Evolutionary conservation across 2,888 invertebrate genomes (phyloP).

Genomic region (Yponomeuta malinellus): DNA sequence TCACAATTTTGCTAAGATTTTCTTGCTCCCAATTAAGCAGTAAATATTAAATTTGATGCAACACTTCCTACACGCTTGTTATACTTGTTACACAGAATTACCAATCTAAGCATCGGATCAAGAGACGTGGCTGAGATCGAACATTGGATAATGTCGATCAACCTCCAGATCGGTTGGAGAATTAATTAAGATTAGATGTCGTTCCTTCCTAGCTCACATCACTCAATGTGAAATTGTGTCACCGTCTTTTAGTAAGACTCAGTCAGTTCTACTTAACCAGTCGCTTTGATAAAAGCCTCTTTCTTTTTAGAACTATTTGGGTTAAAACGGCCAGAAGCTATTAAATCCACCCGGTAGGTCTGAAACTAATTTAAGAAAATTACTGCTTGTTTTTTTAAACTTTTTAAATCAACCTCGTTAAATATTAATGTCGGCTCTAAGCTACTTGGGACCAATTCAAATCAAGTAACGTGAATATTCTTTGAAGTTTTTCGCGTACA

Average conservation of each 20-base stretch:
- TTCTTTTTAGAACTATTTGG: no score
- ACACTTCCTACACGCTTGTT: constrained; percentile 39
- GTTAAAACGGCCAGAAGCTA: no score
- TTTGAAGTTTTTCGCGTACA: neutral
- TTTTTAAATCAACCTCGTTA: no score
- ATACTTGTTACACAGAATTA: constrained; percentile 50
- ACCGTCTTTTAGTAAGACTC: neutral
- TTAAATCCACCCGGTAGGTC: no score
- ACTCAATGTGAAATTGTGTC: constrained; percentile 4
- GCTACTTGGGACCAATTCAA: neutral
- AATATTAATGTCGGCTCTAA: neutral
- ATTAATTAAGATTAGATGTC: constrained; percentile 17
- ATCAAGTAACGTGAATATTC: neutral
- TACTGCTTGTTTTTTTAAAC: no score
- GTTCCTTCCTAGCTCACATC: constrained; percentile 13
- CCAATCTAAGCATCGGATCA: constrained; percentile 52
- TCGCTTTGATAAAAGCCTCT: neutral
- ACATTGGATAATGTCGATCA: constrained; percentile 55
- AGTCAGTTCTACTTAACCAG: neutral
- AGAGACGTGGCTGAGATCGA: constrained; percentile 37
- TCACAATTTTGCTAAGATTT: neutral
- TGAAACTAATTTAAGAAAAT: no score
- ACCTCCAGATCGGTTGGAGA: constrained; percentile 17
- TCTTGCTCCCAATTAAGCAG: neutral
- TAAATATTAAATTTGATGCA: constrained; percentile 19